These are phyloP conservation scores for Drosophila willistoni DNA, from an alignment of 1,140 invertebrate genomes.

Conservation along the genomic window DNA sequence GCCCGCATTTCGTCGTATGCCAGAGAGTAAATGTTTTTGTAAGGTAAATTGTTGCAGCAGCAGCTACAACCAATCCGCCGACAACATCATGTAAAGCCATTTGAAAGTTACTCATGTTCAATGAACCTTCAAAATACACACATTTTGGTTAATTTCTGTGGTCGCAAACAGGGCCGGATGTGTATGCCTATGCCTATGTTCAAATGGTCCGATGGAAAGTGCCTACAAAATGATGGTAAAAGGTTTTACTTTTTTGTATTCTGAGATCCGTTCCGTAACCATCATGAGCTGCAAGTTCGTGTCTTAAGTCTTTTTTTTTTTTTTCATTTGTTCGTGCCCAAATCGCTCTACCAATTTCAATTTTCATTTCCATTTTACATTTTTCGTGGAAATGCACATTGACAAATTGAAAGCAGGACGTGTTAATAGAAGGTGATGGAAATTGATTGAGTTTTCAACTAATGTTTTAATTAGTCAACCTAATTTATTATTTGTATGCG, in stretches of 20 bases:
- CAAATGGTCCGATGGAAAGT: too few relatives aligned
- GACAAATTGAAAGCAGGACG: not conserved
- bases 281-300: not conserved
- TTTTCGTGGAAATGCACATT: not conserved
- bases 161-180: too few relatives aligned
- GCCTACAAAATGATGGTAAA: too few relatives aligned
- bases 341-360: not conserved
- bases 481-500: too few relatives aligned
- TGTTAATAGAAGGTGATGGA: not conserved
- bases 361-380: not conserved
- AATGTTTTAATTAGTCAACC: too few relatives aligned
- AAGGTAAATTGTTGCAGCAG: not conserved
- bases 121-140: too few relatives aligned
- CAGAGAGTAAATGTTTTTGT: not conserved
- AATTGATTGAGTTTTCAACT: too few relatives aligned
- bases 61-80: too few relatives aligned
- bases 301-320: not conserved
- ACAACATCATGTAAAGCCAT: too few relatives aligned
- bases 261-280: not conserved
- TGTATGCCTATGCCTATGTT: too few relatives aligned
- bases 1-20: not conserved
- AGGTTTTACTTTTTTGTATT: not conserved
- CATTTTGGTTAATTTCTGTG: too few relatives aligned
- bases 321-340: not conserved
- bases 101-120: too few relatives aligned